Evolutionary conservation across 23 tunicate species (phyloP), one percentile per base, ranked within the genome.

Genomic region (Halocynthia roretzi): DNA sequence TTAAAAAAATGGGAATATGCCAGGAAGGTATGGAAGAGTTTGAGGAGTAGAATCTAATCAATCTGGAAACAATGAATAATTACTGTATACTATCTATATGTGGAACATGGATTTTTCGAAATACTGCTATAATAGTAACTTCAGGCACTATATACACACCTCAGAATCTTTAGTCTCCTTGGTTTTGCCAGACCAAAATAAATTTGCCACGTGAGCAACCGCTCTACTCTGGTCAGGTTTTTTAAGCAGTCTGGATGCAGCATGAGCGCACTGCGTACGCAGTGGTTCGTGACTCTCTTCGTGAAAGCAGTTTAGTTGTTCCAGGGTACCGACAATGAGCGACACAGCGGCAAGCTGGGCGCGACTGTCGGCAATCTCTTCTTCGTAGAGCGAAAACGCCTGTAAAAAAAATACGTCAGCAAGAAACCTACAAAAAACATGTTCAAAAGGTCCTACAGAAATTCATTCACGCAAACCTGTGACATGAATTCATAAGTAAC

Each of bases 201-300:
- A 51, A 70, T 93, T 93, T 50, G 93, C 69, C 18, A 86, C 93
- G 44, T 83, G 88, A 21, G 92, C 93, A 22, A 93, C 93, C 0
- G 98, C 98, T 8, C 98, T 83, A 10, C 88, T 76, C 63, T 93
- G 98, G 70, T 93, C 98, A 11, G 98, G 93, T 71, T 93, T 93
- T 79, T 87, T 86, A 58, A 93, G 85, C 61, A 93, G 67, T 5
- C 98, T 78, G 10, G 98, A 93, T 31, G 98, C 87, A 57, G 93
- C 98, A 80, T 86, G 98, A n/a, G 93, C 98, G 83, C 98, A 93
- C 56, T 93, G 98, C 17, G 98, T 86, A 10, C 98, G 71, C 22
- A 93, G 80, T 0, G 98, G 91, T 48, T 87, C 98, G 75, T 93
- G 98, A 70, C 80, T 87, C 52, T 93, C 98, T 80, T 93, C 98